These are phyloP conservation scores for Sorex fumeus DNA, from an alignment of 2,113 vertebrate genomes.

Conservation along the genomic window DNA sequence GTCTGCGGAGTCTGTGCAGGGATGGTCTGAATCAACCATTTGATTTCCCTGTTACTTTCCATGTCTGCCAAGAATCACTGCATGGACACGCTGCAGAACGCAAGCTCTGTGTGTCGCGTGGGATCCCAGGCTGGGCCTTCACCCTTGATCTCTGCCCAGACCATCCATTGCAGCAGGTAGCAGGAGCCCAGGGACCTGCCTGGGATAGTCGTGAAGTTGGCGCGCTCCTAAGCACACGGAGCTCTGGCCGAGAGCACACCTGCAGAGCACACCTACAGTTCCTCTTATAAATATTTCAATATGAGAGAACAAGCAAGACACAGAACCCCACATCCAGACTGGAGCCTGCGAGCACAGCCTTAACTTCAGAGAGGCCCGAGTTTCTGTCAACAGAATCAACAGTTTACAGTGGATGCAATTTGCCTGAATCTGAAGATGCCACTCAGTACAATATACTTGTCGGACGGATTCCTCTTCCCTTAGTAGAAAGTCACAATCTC, in stretches of 20 bases:
- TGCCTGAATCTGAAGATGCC: conserved; percentile 30
- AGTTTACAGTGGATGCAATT: conserved; percentile 61
- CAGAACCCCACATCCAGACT: not conserved
- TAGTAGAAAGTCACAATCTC: conserved; percentile 64
- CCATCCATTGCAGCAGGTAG: too few species aligned
- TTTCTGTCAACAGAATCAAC: conserved; percentile 13
- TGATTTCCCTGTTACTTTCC: not conserved
- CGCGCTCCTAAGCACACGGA: too few species aligned
- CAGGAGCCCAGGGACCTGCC: too few species aligned
- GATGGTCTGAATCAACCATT: not conserved
- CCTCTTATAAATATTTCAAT: too few species aligned
- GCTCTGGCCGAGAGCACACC: too few species aligned
- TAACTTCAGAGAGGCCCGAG: too few species aligned
- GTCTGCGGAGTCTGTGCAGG: not conserved
- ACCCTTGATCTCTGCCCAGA: too few species aligned
- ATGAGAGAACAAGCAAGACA: not conserved
- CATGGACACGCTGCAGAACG: too few species aligned
- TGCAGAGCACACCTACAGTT: not conserved
- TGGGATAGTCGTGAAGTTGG: too few species aligned
- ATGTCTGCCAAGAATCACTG: not conserved
- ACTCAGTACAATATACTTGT: conserved; percentile 57
- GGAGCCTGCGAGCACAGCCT: too few species aligned
- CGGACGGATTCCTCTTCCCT: conserved; percentile 60
- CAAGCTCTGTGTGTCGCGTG: too few species aligned
- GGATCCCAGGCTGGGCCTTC: too few species aligned